These are phyloP conservation scores for Cephus nigrinus DNA, from an alignment of 2,888 invertebrate species.

Conservation along the genomic window DNA sequence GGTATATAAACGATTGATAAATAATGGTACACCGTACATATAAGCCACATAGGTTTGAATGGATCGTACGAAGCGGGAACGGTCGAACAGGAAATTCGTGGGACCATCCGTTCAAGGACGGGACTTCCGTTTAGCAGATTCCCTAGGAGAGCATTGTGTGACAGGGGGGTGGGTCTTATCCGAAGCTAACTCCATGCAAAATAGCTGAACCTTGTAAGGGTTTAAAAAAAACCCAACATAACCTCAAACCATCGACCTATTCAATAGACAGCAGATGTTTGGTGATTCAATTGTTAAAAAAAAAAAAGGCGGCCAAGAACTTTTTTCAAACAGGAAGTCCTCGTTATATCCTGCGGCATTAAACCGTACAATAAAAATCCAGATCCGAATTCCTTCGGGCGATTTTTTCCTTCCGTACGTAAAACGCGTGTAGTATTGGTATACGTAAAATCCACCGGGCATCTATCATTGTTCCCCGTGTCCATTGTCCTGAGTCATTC, in stretches of 20 bases:
- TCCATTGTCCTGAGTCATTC: constrained; percentile 1
- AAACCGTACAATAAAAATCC: neutral
- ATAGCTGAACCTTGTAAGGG: neutral
- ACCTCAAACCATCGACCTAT: neutral
- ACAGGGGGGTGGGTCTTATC: neutral
- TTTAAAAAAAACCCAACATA: neutral
- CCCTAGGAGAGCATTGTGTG: neutral
- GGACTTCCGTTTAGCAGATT: neutral
- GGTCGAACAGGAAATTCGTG: too few relatives aligned
- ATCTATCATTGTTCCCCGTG: neutral
- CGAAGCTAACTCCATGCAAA: neutral
- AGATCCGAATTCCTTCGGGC: neutral
- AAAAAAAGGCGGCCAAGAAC: neutral
- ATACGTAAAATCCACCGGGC: neutral
- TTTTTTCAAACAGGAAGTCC: neutral
- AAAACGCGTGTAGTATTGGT: neutral
- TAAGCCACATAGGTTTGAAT: neutral
- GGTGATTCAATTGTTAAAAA: neutral
- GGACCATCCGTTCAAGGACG: neutral
- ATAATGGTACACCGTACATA: neutral
- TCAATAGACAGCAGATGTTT: neutral
- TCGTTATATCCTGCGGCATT: neutral
- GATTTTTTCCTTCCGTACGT: neutral
- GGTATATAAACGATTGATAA: neutral
- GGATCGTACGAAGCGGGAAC: neutral